Base-by-base conservation (phyloP, 2,888 invertebrate species). In the Limnephilus auricula region DNA sequence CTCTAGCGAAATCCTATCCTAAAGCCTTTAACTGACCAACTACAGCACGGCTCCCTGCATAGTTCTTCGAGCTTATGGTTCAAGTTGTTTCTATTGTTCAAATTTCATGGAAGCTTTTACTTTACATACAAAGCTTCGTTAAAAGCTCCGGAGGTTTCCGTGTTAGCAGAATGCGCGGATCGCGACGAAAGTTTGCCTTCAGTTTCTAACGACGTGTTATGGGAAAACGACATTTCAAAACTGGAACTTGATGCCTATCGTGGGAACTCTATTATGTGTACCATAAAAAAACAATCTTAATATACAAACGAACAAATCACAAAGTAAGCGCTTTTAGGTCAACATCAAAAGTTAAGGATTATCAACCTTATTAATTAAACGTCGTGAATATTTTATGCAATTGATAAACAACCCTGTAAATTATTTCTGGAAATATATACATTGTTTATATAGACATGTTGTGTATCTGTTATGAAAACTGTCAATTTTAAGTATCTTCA, bases 121-220 rank as follows among this genome's bases (percentile, higher is more conserved):
- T 87, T 85, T 85, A 85, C 85, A 78, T 87, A 65, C 87, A 87
- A 87, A 87, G 87, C 87, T 87, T 87, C 87, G 87, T 87, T 87
- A 87, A 87, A 87, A 87, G 87, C 87, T 65, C 32, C 65, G 30
- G 87, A 82, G 82, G 85, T 85, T 40, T 40, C 37, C 15, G 37
- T 34, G 50, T 65, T 30, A 15, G 65, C 31, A 30, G 85, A 32
- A 87, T 78, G 87, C 34, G 87, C 50, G 87, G 87, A 87, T 87
- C 50, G 87, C 31, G 87, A 87, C 18, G 78, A 87, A 87, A 87
- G 50, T 87, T 87, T 87, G 31, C 31, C 31, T 65, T 31, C 34
- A 87, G 87, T 87, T 87, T 34, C 65, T 87, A 87, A 87, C 87
- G 87, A 87, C 87, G 65, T 87, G 87, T 87, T 87, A 65, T 87